Evolutionary conservation across 2,113 vertebrate species (phyloP).

Genomic region (Saguinus imperator): DNA sequence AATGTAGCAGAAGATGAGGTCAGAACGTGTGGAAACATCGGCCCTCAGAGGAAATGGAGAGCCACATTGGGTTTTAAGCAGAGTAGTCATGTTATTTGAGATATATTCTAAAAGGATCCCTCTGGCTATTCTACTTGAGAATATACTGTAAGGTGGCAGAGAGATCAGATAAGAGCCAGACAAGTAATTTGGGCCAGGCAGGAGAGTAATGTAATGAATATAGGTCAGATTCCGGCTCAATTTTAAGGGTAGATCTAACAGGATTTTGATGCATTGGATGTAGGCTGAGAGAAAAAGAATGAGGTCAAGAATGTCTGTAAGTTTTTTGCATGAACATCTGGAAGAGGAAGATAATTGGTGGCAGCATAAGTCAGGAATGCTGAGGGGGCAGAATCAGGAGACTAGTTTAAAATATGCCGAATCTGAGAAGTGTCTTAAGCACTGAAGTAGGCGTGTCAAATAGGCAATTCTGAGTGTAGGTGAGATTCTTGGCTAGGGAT

Average conservation of each 20-base stretch:
- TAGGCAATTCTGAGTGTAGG: neutral
- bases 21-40: neutral
- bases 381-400: neutral
- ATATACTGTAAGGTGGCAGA: neutral
- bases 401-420: neutral
- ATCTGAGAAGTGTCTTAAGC: neutral
- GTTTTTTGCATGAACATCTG: neutral
- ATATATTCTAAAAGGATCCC: neutral
- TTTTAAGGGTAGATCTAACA: neutral
- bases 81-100: neutral
- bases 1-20: neutral
- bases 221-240: neutral
- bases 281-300: neutral
- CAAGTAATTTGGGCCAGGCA: neutral
- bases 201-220: neutral
- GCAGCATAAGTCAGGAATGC: fast-evolving
- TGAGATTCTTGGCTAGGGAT: neutral
- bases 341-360: neutral
- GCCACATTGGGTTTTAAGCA: neutral
- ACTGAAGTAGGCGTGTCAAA: neutral
- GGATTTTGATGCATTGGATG: neutral
- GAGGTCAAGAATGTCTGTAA: neutral
- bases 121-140: neutral
- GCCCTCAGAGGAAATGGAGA: neutral
- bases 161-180: neutral